Evolutionary conservation across 2,888 invertebrate species (phyloP).

Genomic region (Diachrysia chrysitis): DNA sequence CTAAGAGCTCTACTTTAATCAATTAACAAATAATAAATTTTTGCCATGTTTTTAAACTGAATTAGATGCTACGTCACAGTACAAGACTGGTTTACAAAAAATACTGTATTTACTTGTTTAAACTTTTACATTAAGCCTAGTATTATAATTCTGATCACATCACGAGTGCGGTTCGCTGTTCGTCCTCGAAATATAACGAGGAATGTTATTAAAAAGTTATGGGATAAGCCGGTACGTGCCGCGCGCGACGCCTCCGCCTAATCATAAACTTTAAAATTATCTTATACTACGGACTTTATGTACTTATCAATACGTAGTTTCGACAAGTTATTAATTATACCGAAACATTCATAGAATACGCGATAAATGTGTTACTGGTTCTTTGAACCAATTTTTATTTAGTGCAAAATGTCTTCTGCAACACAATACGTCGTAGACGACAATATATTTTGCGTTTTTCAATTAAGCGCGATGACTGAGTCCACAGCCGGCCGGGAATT

Average conservation of each 20-base stretch:
- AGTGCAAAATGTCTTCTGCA: conserved; percentile 51
- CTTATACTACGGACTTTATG: conserved; percentile 70
- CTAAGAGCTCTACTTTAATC: background rate
- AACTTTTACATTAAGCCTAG: conserved; percentile 76
- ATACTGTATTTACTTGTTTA: conserved; percentile 69
- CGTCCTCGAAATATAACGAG: conserved; percentile 80
- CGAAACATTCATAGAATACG: conserved; percentile 15
- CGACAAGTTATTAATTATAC: conserved; percentile 44
- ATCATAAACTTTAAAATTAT: conserved; percentile 86
- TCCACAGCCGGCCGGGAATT: conserved; percentile 79
- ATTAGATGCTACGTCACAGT: conserved; percentile 27
- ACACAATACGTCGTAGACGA: conserved; percentile 61
- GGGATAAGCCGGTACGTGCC: conserved; percentile 84
- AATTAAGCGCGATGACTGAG: conserved; percentile 79
- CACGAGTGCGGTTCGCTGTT: conserved; percentile 79
- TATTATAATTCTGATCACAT: conserved; percentile 80
- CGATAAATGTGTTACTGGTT: background rate
- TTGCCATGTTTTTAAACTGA: background rate
- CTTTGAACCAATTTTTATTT: conserved; percentile 31
- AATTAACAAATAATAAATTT: background rate
- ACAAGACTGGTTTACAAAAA: conserved; percentile 42
- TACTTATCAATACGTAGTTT: conserved; percentile 51
- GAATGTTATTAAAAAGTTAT: conserved; percentile 88
- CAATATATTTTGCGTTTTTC: conserved; percentile 79
- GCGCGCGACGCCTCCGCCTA: conserved; percentile 69